Conservation (phyloP, 2,888 invertebrate genomes). For the Drosophila parthenogenetica region DNA sequence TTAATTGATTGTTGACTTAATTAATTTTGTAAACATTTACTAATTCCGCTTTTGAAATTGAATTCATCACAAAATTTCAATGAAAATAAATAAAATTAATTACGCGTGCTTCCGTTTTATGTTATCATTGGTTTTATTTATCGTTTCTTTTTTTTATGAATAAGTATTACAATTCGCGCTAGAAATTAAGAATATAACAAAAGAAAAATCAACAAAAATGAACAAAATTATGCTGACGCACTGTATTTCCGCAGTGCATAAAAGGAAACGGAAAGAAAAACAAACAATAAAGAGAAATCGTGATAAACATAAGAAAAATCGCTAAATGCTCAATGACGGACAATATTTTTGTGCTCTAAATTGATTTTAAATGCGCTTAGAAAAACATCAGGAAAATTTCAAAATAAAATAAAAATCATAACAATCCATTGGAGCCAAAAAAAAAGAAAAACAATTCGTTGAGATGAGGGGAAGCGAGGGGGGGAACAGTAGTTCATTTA, state of each 20-base stretch:
- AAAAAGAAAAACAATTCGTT: slow-evolving; percentile 53
- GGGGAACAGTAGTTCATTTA: slow-evolving; percentile 36
- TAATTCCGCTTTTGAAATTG: background rate
- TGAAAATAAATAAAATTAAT: slow-evolving; percentile 2
- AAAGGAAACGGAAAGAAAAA: slow-evolving; percentile 19
- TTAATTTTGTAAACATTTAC: background rate
- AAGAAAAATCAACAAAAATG: too few relatives aligned
- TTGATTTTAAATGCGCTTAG: slow-evolving; percentile 61
- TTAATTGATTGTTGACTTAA: background rate
- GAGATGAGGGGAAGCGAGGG: background rate
- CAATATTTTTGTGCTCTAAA: slow-evolving; percentile 40
- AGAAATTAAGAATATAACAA: slow-evolving; percentile 57
- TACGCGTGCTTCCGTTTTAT: slow-evolving; percentile 13
- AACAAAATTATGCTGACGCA: slow-evolving; percentile 44
- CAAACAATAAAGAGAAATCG: slow-evolving; percentile 19
- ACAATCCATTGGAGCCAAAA: slow-evolving; percentile 43
- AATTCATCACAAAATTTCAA: background rate
- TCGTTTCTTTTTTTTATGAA: slow-evolving; percentile 53
- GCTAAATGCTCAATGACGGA: slow-evolving; percentile 68
- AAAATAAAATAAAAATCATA: slow-evolving; percentile 42
- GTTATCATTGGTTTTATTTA: slow-evolving; percentile 68
- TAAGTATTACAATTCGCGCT: slow-evolving; percentile 66
- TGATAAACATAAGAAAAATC: slow-evolving; percentile 27
- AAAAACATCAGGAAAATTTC: slow-evolving; percentile 27
- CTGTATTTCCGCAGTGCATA: slow-evolving; percentile 1